Base-by-base conservation (phyloP, 2,797 vertebrate genomes). In the Heteromormyrus szaboi region DNA sequence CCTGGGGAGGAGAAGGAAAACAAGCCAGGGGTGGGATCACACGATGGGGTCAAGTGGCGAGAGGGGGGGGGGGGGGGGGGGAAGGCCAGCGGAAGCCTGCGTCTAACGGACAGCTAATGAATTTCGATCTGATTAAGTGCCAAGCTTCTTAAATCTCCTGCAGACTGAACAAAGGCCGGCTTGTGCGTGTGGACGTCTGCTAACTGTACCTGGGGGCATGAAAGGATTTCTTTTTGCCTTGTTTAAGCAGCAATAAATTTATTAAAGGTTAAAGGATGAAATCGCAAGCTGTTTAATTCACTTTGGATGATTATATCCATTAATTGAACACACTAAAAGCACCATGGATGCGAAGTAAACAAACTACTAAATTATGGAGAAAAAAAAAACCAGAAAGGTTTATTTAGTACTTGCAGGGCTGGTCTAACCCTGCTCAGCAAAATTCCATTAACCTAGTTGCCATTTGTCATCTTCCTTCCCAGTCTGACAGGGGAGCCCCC, bases 1-100 rank as follows among this genome's bases (percentile, higher is more conserved):
- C 97, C 97, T 98, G 92, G 90, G 90, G 89, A 91, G 44, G 92
- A 59, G 5, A 62, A 92, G 19, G 65, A 12, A 88, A 90, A 91
- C 89, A 44, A 51, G 14, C 11, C 6, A n/a, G 22, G 85, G 3
- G 59, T 14, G 41, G 44, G 37, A 22, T 44, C 6, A 46, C 41
- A 87, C 0, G 41, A 44, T 41, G 76, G 76, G 76, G 6, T 81
- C 41, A n/a, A n/a, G 2, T 46, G 76, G 76, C 3, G 41, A 46
- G 76, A 1, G 6, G 19, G 41, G 37, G 29, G 29, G 29, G 29
- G 29, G 0, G 33, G 37, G 7, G 72, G 17, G 72, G 33, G 37
- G 44, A 41, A 8, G 17, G 37, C 37, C 33, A 37, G 65, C 4
- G 1, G 33, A 76, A 41, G 29, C 68, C 33, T 37, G 25, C 2